Base-by-base conservation (phyloP, 2,113 vertebrate genomes). In the Acanthisitta chloris region DNA sequence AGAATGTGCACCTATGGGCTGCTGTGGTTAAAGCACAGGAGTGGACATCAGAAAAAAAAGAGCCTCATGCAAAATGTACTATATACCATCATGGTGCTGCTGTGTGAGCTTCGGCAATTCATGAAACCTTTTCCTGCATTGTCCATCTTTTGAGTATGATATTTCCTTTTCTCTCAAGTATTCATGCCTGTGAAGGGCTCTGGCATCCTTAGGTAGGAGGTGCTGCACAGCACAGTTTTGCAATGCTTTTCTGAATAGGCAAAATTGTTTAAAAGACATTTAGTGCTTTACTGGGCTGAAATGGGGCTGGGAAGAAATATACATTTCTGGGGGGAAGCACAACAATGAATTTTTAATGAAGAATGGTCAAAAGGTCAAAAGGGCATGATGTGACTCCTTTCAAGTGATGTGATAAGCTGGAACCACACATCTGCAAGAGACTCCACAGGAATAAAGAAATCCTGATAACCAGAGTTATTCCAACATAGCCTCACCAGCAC, bases 351-450 rank as follows among this genome's bases (percentile, higher is more conserved):
- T 87, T 93, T 91, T 93, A 83, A 77, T 86, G 78, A 66, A 82
- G 29, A 86, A 65, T 67, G 42, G 33, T 90, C 71, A 86, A 80
- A 94, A 92, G 95, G 79, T 88, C 81, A 90, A 90, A 95, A 91
- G 78, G 83, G 34, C 79, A 90, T 42, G 61, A 43, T 77, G 38
- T 1, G 1, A 77, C 54, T 82, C 34, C 54, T 79, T 94, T 94
- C 71, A 92, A 92, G 62, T 48, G 66, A 15, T 66, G 46, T 24
- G 81, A 80, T 95, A 95, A 91, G 67, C 74, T 73, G 58, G 42
- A 90, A 70, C 58, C 14, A 66, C 66, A 77, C 1, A 2, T 80
- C 54, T 83, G 66, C 66, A 83, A 70, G 48, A 84, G 45, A 54
- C 46, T 87, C 57, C 65, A 42, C 1, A 10, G 66, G 48, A 90